Evolutionary conservation across 2,888 invertebrate genomes (phyloP).

Genomic region (Neoaliturus tenellus): DNA sequence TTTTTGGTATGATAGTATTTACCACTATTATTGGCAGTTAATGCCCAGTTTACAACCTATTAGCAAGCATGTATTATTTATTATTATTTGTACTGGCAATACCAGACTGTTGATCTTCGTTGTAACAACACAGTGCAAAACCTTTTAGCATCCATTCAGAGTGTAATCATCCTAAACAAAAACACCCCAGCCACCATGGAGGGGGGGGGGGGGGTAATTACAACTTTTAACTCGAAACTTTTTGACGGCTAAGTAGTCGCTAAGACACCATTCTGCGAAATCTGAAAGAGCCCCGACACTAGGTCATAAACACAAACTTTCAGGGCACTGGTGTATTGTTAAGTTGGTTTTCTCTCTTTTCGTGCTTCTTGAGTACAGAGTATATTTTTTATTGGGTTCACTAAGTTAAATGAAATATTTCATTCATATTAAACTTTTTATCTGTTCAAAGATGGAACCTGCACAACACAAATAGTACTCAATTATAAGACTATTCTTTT

Average conservation of each 20-base stretch:
- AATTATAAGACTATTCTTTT: too few relatives aligned
- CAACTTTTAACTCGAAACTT: conserved; percentile 16
- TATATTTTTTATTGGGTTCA: too few relatives aligned
- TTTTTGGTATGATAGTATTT: too few relatives aligned
- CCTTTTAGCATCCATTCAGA: conserved; percentile 1
- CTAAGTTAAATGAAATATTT: too few relatives aligned
- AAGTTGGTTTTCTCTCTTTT: neutral
- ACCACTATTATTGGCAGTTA: too few relatives aligned
- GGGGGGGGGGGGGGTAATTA: neutral
- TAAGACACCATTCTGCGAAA: conserved; percentile 3
- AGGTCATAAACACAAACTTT: neutral
- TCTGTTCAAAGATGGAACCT: neutral
- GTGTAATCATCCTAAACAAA: conserved; percentile 17
- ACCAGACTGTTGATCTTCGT: neutral
- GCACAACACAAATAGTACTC: too few relatives aligned
- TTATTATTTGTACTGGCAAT: neutral
- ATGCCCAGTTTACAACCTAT: too few relatives aligned
- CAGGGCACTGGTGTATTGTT: neutral
- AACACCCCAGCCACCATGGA: too few relatives aligned
- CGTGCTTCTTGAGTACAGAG: too few relatives aligned
- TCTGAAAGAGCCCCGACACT: neutral
- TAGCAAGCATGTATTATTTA: too few relatives aligned
- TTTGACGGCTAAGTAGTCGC: conserved; percentile 17
- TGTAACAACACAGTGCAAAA: neutral
- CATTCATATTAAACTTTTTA: neutral